Base-by-base conservation (phyloP, 1,140 invertebrate species). In the Zeugodacus cucurbitae region DNA sequence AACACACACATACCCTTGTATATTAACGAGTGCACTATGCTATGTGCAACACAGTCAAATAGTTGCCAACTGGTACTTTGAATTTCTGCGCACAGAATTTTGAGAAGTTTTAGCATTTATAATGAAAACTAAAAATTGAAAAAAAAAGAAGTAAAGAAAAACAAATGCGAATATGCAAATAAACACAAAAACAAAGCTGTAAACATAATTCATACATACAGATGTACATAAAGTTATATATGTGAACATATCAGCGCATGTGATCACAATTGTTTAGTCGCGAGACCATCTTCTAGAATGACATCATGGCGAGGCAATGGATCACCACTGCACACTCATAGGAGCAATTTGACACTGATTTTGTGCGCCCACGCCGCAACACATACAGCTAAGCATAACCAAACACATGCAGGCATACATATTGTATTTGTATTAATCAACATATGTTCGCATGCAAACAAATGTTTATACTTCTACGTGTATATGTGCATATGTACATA, bases 331-430 rank as follows among this genome's bases (percentile, higher is more conserved):
- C 7, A 62, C 8, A 62, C 22, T n/a, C 0, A 11, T 62, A 10
- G 0, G n/a, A 82, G 34, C n/a, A 82, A 82, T 82, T 82, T 82
- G 74, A 82, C 74, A 82, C 74, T 82, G 74, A 82, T 48, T 82
- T 82, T 82, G 74, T 34, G 74, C 74, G 74, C 74, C 74, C 74
- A 82, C 74, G 41, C 74, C 48, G 26, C 26, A 82, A 26, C 74
- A 34, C 32, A 34, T 17, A 70, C 64, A 70, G 4, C 26, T 17
- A 17, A 14, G 29, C 64, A 70, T 10, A 74, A 70, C n/a, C 48
- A 82, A 29, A 29, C n/a, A 37, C 10, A 48, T 74, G 26, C 7
- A 26, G 1, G 26, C n/a, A 62, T 62, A n/a, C 10, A 62, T 62
- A 62, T 62, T 62, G 58, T 54, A 54, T 54, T 2, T 17, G 58